Base-by-base conservation (phyloP, 1,140 invertebrate species). In the Adoxophyes honmai region DNA sequence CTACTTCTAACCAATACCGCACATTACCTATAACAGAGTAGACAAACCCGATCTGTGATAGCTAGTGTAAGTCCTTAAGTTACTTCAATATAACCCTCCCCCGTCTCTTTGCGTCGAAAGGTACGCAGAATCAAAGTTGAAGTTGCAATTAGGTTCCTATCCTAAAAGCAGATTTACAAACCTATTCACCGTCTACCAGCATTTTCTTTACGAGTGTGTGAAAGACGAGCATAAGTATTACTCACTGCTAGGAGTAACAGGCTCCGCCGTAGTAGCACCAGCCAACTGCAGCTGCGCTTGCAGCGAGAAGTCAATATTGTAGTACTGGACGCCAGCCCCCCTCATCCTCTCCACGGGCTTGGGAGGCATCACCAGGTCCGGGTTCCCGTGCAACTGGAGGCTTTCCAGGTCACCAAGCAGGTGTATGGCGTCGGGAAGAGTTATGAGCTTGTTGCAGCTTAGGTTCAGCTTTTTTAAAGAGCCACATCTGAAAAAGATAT, bases 231-330 rank as follows among this genome's bases (percentile, higher is more conserved):
- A 38, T 57, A 21, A 36, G 34, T 34, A 52, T 36, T 58, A 89
- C 89, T 82, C 80, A 94, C 93, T 91, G 53, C 91, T 91, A 5
- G 92, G 89, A 44, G 94, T 92, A 52, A 91, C 89, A 16, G 95
- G 93, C 34, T 93, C 91, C 11, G 95, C 93, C 15, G 96, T 93
- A 53, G 94, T 94, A 8, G 98, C 98, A 0, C 98, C 98, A 48
- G 98, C 98, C 57, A 99, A 84, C 59, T 97, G 90, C 16, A 99
- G 81, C 77, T 99, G 98, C 78, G 96, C 96, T 90, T 98, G 96
- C 16, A 99, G 90, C 0, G 98, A 99, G 90, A 99, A 99, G 88
- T 99, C 98, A 55, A 99, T 98, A 71, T 99, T 99, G 85, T 99
- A 99, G 90, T 96, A 99, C 80, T 98, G 95, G 10, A 97, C 90